These are phyloP conservation scores for Zaprionus kolodkinae DNA, from an alignment of 1,140 invertebrate genomes.

Conservation along the genomic window DNA sequence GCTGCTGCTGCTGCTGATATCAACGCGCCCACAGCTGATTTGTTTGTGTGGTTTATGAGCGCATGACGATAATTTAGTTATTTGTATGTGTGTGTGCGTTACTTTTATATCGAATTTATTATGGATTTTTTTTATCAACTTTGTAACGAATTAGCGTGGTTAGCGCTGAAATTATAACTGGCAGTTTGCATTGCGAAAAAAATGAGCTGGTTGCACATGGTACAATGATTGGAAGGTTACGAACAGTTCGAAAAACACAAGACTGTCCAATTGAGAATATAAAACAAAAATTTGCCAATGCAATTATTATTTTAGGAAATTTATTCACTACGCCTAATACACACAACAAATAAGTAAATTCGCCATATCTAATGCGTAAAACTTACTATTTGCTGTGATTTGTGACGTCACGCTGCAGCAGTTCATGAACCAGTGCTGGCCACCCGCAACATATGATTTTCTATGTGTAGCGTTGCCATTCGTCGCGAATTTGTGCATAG, in stretches of 20 bases:
- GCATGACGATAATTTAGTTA: slow-evolving; percentile 7
- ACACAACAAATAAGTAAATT: no score
- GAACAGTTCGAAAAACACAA: background rate
- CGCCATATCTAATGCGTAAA: no score
- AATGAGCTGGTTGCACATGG: slow-evolving; percentile 11
- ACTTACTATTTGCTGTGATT: background rate
- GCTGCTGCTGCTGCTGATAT: slow-evolving; percentile 23
- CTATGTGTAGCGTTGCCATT: slow-evolving; percentile 24
- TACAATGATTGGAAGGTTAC: background rate
- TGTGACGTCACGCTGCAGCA: slow-evolving; percentile 1
- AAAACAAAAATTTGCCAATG: background rate
- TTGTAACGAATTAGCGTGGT: slow-evolving; percentile 28
- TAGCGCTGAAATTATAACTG: slow-evolving; percentile 26
- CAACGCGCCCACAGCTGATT: slow-evolving; percentile 14
- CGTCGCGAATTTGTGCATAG: background rate
- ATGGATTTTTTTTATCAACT: slow-evolving; percentile 9
- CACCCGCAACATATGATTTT: background rate
- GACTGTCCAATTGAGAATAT: background rate
- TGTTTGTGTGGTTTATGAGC: slow-evolving; percentile 8
- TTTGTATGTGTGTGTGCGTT: background rate
- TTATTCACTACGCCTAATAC: no score
- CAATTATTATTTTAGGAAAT: no score
- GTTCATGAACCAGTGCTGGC: background rate
- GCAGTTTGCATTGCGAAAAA: slow-evolving; percentile 30
- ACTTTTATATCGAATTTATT: slow-evolving; percentile 28